Conservation (phyloP, 2,888 invertebrate species). For the Cephus pulcher region DNA sequence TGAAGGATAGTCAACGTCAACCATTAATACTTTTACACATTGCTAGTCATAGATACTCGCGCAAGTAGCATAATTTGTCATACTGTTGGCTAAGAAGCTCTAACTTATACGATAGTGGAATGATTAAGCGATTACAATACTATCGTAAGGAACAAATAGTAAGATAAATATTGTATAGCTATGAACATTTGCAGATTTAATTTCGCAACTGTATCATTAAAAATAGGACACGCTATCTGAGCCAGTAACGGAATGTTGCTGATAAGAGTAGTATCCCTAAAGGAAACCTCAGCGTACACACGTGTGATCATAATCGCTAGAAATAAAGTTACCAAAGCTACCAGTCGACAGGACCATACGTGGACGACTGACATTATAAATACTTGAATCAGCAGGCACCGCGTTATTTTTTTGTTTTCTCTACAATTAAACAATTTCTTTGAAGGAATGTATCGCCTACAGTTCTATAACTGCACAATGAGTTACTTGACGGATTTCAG, state of each 20-base stretch:
- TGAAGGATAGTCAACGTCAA: no score
- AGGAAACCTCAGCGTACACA: neutral
- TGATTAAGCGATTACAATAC: neutral
- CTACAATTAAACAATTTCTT: neutral
- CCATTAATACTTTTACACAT: neutral
- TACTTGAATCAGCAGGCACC: neutral
- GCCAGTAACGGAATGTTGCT: neutral
- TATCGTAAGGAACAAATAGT: neutral
- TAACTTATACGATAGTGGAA: neutral
- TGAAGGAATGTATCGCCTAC: neutral
- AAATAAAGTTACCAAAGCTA: neutral
- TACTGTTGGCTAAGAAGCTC: neutral
- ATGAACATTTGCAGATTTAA: neutral
- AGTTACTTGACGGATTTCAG: neutral
- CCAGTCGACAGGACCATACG: neutral
- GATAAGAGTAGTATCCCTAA: neutral
- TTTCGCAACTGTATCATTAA: neutral
- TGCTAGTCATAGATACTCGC: neutral
- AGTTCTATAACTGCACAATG: neutral
- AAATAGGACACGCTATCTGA: neutral
- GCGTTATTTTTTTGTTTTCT: neutral
- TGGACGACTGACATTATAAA: neutral
- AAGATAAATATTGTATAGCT: neutral
- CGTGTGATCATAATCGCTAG: neutral
- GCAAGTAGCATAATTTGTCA: neutral